These are phyloP conservation scores for Microtus agrestis DNA, from an alignment of 2,797 vertebrate species.

Conservation along the genomic window DNA sequence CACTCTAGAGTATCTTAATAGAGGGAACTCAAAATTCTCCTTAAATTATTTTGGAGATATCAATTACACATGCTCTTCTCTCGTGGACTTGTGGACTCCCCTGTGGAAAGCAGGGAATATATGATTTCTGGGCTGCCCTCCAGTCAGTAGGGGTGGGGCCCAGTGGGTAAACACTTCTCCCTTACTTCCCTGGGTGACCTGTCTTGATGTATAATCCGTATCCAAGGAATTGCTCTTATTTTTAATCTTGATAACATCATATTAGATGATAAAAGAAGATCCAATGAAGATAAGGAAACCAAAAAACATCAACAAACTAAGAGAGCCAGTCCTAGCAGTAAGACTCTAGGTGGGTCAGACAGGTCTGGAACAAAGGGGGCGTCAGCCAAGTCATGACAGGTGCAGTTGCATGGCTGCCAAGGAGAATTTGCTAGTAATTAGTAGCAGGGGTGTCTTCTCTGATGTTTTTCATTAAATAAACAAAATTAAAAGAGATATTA, in stretches of 20 bases:
- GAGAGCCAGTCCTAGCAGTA: neutral
- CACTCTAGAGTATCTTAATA: neutral
- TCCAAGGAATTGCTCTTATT: neutral
- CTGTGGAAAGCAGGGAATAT: neutral
- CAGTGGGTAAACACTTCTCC: neutral
- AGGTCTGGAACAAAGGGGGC: neutral
- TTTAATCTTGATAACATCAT: neutral
- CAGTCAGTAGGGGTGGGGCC: neutral
- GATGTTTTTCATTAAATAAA: neutral
- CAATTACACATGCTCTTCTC: neutral
- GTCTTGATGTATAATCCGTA: neutral
- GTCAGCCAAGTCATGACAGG: neutral
- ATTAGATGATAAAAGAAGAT: neutral
- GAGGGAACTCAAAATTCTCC: conserved; percentile 3
- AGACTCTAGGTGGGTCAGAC: neutral
- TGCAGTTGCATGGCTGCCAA: neutral
- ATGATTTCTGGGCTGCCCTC: neutral
- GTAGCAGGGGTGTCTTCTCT: neutral
- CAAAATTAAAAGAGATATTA: neutral
- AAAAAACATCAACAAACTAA: neutral
- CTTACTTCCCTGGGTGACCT: neutral
- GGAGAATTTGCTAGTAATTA: neutral
- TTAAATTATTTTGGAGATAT: conserved; percentile 4
- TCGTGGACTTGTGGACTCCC: neutral
- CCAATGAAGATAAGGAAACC: neutral